Conservation (phyloP, 1,140 invertebrate genomes). For the Eriosoma lanigerum region DNA sequence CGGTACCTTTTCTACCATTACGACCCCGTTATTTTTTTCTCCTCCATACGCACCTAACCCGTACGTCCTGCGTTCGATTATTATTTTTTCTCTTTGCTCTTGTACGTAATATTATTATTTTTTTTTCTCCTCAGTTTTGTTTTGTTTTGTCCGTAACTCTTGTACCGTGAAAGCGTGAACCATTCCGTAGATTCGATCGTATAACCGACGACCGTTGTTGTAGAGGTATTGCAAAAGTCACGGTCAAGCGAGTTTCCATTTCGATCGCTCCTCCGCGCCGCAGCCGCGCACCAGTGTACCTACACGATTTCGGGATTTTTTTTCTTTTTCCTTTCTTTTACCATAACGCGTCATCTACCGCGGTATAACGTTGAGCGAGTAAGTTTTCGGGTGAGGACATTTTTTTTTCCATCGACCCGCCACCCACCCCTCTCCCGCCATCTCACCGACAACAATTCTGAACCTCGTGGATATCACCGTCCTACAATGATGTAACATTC, state of each 20-base stretch:
- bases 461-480: too few relatives aligned
- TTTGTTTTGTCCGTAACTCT: conserved; percentile 20
- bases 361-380: not conserved
- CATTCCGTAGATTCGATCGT: not conserved
- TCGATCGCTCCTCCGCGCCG: not conserved
- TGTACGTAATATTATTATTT: not conserved
- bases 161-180: conserved; percentile 39
- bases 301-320: not conserved
- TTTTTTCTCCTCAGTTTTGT: not conserved
- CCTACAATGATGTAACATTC: not conserved
- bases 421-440: not conserved
- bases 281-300: not conserved
- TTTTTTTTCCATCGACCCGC: not conserved
- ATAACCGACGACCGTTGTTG: not conserved
- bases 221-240: conserved; percentile 2
- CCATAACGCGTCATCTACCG: not conserved
- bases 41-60: too few relatives aligned
- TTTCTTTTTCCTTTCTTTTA: not conserved
- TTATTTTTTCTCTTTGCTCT: not conserved
- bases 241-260: conserved; percentile 24
- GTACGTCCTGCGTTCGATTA: too few relatives aligned
- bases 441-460: not conserved
- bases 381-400: not conserved
- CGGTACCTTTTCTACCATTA: too few relatives aligned
- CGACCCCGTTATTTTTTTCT: too few relatives aligned